Percentiles rank a stretch among this genome's conserved stretches.
Conservation (phyloP, 2,113 vertebrate genomes). For the Toxostoma redivivum region DNA sequence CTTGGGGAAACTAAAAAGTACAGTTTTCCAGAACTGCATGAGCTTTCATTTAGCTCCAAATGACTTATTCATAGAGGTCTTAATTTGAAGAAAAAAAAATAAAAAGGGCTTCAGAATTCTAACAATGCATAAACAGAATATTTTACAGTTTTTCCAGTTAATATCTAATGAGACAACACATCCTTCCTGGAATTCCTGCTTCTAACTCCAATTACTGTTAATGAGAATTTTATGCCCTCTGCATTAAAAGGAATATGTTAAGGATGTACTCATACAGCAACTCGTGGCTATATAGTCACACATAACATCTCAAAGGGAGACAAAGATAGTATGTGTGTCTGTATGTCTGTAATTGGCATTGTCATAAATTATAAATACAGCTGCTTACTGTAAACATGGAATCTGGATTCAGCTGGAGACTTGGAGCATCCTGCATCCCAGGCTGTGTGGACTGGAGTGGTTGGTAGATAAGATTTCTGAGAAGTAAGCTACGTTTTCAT, state of each 20-base stretch:
- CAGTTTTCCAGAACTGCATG: neutral
- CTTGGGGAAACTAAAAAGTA: neutral
- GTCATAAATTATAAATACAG: conserved; percentile 11
- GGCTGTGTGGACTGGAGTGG: neutral
- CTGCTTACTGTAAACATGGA: neutral
- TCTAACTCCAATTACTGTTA: conserved; percentile 21
- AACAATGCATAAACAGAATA: conserved; percentile 13
- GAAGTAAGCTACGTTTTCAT: neutral
- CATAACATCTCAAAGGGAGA: neutral
- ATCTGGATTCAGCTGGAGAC: neutral
- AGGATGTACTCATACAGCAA: neutral
- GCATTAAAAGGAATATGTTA: conserved; percentile 12
- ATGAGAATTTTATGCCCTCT: conserved; percentile 29
- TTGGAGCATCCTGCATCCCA: neutral
- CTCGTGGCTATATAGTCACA: neutral
- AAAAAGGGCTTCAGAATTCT: neutral
- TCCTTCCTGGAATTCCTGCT: conserved; percentile 14
- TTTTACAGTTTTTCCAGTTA: conserved; percentile 34
- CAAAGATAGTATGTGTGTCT: neutral
- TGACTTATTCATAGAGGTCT: neutral
- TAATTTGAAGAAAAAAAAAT: neutral
- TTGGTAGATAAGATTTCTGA: neutral
- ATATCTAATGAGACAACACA: conserved; percentile 21
- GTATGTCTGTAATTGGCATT: neutral
- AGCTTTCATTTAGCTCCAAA: conserved; percentile 2